Evolutionary conservation across 2,113 vertebrate genomes (phyloP).

Genomic region (Pelodiscus sinensis): DNA sequence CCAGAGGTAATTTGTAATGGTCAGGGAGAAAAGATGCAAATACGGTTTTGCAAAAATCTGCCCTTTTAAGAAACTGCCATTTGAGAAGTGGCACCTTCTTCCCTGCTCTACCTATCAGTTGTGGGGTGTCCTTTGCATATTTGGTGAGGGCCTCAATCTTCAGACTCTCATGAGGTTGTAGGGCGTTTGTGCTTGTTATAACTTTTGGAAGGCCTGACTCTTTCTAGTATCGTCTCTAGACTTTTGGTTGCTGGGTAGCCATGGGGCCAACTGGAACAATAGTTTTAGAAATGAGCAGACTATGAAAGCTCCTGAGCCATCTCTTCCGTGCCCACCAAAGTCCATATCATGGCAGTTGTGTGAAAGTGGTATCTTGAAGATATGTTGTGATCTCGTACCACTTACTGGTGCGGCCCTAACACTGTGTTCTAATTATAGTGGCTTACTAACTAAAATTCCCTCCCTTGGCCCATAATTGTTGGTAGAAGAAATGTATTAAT

Average conservation of each 20-base stretch:
- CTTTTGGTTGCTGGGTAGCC: not conserved
- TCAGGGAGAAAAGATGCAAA: not conserved
- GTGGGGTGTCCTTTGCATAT: not conserved
- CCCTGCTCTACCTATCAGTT: not conserved
- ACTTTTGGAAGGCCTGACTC: not conserved
- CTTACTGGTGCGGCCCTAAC: not conserved
- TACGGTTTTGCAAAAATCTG: not conserved
- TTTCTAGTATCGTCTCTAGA: not conserved
- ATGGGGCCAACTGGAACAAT: not conserved
- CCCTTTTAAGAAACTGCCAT: not conserved
- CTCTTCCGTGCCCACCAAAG: not conserved
- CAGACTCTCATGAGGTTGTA: not conserved
- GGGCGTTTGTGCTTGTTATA: not conserved
- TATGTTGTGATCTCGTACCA: not conserved
- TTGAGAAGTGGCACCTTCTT: not conserved
- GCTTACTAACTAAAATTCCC: not conserved
- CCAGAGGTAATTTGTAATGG: not conserved
- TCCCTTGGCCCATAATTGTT: accelerated
- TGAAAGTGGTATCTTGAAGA: not conserved
- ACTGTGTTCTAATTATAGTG: not conserved
- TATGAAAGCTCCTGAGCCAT: not conserved
- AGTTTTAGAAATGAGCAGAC: not conserved
- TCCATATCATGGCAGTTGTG: not conserved
- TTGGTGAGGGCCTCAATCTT: slow-evolving; percentile 24
- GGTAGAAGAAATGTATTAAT: not conserved